Evolutionary conservation across 1,140 invertebrate species (phyloP), one percentile per base, ranked within the genome.

Genomic region (Cydia amplana): DNA sequence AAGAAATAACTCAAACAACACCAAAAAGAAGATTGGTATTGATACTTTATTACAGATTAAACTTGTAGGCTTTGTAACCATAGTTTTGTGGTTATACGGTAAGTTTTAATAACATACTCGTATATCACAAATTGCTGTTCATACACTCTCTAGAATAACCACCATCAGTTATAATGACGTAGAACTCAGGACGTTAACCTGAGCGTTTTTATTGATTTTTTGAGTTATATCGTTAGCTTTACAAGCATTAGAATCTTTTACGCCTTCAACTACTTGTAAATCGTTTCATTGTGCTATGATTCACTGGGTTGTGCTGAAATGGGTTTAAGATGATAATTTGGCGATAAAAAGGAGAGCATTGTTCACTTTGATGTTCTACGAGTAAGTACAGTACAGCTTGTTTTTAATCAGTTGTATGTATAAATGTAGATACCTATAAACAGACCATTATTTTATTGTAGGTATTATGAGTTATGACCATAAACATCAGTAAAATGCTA

Each of bases 201-300:
- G 65, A 32, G 60, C 74, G 79, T 80, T 83, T 76, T 79, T 87
- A 88, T 90, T 83, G 86, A 88, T 90, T 87, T 85, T 85, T 76
- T 74, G 77, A 74, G 74, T 46, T 73, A 51, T 16, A 43, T 77
- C 74, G 78, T 79, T 80, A 80, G 79, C 77, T 65, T 73, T 43
- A 23, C 40, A 64, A 74, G 60, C 51, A 74, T 81, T 77, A 65
- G n/a, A 32, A 32, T 32, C n/a, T 70, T 32, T 36, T 40, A 18
- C 9, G 16, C 65, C 65, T 32, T 70, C 7, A 43, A 32, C 23
- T 67, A 18, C 28, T 67, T 67, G 64, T 67, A 32, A 64, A 67
- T 16, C 65, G 28, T 7, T 70, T 23, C 6, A 60, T 20, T 60
- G 18, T 20, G 7, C 3, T 23, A n/a, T n/a, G 55, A 60, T 4